Percentiles rank a stretch among this genome's conserved stretches.
Evolutionary conservation across 2,113 vertebrate species (phyloP).

Genomic region (Prunella fulvescens): DNA sequence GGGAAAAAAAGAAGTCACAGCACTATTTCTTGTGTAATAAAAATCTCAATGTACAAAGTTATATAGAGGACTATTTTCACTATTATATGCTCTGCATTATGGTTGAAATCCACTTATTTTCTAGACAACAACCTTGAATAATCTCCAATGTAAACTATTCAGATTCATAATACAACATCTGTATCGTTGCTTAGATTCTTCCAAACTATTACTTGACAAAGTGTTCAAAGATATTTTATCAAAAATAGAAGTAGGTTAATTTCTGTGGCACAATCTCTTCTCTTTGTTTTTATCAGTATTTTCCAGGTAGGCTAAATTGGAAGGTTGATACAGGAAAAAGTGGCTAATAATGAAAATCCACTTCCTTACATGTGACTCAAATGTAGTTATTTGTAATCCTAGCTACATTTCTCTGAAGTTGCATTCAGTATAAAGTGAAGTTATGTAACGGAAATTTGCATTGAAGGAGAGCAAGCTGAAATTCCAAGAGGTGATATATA

Average conservation of each 20-base stretch:
- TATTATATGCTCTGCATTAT: neutral
- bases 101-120: neutral
- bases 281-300: neutral
- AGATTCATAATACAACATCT: neutral
- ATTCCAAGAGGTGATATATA: neutral
- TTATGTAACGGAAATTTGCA: neutral
- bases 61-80: neutral
- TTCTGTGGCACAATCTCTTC: neutral
- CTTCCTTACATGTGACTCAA: neutral
- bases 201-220: neutral
- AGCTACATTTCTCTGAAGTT: neutral
- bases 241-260: neutral
- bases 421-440: neutral
- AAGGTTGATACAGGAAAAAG: neutral
- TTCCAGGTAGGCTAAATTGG: neutral
- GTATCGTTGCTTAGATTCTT: neutral
- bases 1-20: neutral
- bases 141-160: neutral
- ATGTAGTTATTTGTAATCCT: neutral
- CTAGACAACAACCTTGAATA: neutral
- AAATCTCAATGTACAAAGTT: neutral
- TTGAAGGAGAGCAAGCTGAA: neutral
- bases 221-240: neutral
- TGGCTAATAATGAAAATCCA: neutral
- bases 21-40: neutral